Evolutionary conservation across 2,797 vertebrate genomes (phyloP), one percentile per base, ranked within the genome.

Genomic region (Dromococcyx pavoninus): DNA sequence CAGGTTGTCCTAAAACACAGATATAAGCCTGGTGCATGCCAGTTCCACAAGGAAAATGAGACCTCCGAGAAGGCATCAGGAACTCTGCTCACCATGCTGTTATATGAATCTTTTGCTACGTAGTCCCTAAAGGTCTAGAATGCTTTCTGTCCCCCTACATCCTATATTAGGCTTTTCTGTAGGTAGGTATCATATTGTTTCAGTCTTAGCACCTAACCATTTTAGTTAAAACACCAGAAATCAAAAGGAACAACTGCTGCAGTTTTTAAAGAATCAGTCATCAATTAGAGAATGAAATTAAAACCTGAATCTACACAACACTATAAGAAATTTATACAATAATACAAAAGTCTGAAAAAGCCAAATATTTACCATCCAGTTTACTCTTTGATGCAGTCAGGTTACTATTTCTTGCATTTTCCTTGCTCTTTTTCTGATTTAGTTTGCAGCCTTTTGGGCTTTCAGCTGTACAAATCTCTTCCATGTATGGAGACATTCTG

Each of bases 401-500:
- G 4, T 95, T 56, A 8, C 80, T 94, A 58, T 86, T 94, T 54
- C 19, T 75, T 76, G 54, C 10, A 51, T 78, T 95, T 93, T 87
- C 71, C 39, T 81, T 96, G 51, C 51, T 84, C 41, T 64, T 89
- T 46, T 93, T 96, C 61, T 4, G 57, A 17, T 77, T 88, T 37
- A 25, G 5, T 43, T 94, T 93, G 84, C 56, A 88, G 86, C 46
- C 97, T 44, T 97, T 97, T 6, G 93, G 88, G 51, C 14, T 89
- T 4, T 86, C 92, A 28, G 95, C 64, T 7, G 86, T 64, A 33
- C 48, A 77, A 6, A 95, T 86, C 23, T 96, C 91, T 30, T 97
- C 65, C 85, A 98, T 13, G 7, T 93, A 94, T 7, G 97, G 96
- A 35, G 98, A 98, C 98, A 97, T 98, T 88, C 98, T 98, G 39